Conservation (phyloP, 2,797 vertebrate species). For the Hoplostethus mediterraneus region DNA sequence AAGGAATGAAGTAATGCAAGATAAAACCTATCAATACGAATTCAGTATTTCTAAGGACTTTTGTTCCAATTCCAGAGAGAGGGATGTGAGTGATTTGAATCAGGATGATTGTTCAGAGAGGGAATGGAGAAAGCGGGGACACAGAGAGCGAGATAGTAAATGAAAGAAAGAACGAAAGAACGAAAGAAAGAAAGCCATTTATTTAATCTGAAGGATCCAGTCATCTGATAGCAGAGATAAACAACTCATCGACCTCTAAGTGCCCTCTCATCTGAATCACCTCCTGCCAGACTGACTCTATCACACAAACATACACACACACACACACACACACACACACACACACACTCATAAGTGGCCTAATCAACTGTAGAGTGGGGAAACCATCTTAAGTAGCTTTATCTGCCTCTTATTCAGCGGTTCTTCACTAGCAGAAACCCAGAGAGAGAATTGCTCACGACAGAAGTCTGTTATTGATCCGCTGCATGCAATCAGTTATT, state of each 20-base stretch:
- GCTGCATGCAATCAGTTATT: conserved; percentile 55
- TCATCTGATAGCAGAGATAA: conserved; percentile 27
- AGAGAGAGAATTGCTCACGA: conserved; percentile 56
- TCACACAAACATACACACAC: not conserved
- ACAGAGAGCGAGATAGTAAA: not conserved
- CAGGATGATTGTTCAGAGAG: too few relatives aligned
- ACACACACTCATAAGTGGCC: conserved; percentile 28
- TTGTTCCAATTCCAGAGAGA: too few relatives aligned
- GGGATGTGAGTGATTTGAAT: too few relatives aligned
- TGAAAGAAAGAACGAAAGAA: not conserved
- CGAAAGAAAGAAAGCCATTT: not conserved
- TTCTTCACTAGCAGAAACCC: conserved; percentile 53
- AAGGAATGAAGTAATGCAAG: too few relatives aligned
- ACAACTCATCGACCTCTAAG: conserved; percentile 39
- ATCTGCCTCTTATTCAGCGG: conserved; percentile 67
- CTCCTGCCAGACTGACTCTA: not conserved
- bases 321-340: conserved; percentile 14
- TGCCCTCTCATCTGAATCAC: conserved; percentile 12
- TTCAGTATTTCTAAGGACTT: too few relatives aligned
- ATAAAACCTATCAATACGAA: too few relatives aligned
- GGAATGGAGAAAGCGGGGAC: too few relatives aligned
- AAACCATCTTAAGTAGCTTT: conserved; percentile 51
- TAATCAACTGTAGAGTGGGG: conserved; percentile 49
- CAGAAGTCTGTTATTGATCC: conserved; percentile 67
- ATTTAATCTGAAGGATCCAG: conserved; percentile 13